Evolutionary conservation across 2,888 invertebrate genomes (phyloP).

Genomic region (Platerodrilus igneus): DNA sequence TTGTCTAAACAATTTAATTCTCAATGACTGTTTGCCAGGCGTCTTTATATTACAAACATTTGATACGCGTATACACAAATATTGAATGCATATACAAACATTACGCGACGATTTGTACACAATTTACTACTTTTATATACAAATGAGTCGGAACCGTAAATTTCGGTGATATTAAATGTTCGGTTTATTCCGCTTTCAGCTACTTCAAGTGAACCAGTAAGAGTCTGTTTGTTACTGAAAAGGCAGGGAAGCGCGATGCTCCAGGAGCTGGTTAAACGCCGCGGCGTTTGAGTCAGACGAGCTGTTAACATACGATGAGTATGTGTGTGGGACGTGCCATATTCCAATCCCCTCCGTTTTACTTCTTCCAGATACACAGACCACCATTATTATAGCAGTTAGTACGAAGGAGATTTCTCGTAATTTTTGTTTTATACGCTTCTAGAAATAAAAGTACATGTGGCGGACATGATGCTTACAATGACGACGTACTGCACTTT

Average conservation of each 20-base stretch:
- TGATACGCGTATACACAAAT: slow-evolving; percentile 47
- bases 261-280: slow-evolving; percentile 19
- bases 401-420: too few species aligned
- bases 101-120: slow-evolving; percentile 43
- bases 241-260: slow-evolving; percentile 15
- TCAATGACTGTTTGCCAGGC: slow-evolving; percentile 36
- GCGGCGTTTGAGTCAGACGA: slow-evolving; percentile 31
- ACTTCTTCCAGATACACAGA: slow-evolving; percentile 2
- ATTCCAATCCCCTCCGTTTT: slow-evolving; percentile 21
- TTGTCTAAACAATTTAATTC: slow-evolving; percentile 45
- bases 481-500: too few species aligned
- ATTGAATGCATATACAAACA: slow-evolving; percentile 39
- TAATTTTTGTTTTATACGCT: too few species aligned
- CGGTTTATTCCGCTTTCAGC: slow-evolving; percentile 22
- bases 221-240: slow-evolving; percentile 17
- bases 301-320: slow-evolving; percentile 32
- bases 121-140: slow-evolving; percentile 47
- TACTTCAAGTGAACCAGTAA: too few species aligned
- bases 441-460: too few species aligned
- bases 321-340: slow-evolving; percentile 34
- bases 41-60: slow-evolving; percentile 47
- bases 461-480: too few species aligned
- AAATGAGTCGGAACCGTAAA: slow-evolving; percentile 40
- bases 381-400: too few species aligned
- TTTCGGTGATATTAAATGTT: slow-evolving; percentile 37